phyloP scores from a whole-genome alignment of 2,888 invertebrate species.

The Aporophyla nigra region DNA sequence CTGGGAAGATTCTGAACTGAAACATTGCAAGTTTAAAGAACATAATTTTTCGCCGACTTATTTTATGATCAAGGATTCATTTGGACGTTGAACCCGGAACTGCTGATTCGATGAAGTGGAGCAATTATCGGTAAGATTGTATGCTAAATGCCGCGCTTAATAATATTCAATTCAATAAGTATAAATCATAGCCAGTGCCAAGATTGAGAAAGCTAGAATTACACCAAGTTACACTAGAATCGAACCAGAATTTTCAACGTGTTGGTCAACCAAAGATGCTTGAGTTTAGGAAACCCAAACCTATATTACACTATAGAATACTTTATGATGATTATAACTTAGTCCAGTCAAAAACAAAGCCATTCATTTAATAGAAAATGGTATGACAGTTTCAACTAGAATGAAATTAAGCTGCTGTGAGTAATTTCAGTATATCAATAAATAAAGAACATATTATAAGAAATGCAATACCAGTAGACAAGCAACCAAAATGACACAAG shows the following conservation, averaged over 20 bases:
- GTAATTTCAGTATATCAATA: too few relatives aligned
- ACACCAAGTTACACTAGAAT: slow-evolving; percentile 14
- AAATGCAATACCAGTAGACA: slow-evolving; percentile 41
- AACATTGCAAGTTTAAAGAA: slow-evolving; percentile 21
- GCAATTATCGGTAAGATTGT: slow-evolving; percentile 48
- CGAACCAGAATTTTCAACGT: slow-evolving; percentile 2
- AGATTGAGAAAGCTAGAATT: slow-evolving; percentile 39
- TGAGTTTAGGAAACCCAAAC: background rate
- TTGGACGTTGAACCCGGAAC: slow-evolving; percentile 51
- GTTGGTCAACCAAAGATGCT: background rate
- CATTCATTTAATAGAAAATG: background rate
- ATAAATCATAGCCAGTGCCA: slow-evolving; percentile 45
- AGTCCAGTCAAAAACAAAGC: background rate
- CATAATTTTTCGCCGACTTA: slow-evolving; percentile 10
- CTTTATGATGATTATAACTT: background rate
- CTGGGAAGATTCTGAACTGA: slow-evolving; percentile 23
- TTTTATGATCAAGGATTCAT: slow-evolving; percentile 14
- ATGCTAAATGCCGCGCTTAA: slow-evolving; percentile 47
- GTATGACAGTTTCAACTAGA: background rate
- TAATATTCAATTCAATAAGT: slow-evolving; percentile 52
- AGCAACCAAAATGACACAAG: slow-evolving; percentile 54
- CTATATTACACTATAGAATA: background rate
- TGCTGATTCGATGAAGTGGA: background rate
- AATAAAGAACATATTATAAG: slow-evolving; percentile 37
- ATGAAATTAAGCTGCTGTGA: background rate